A percentile compares a stretch with the other conserved stretches of the same genome.
phyloP scores from a whole-genome alignment of 1,140 invertebrate species.

The Danaus plexippus region DNA sequence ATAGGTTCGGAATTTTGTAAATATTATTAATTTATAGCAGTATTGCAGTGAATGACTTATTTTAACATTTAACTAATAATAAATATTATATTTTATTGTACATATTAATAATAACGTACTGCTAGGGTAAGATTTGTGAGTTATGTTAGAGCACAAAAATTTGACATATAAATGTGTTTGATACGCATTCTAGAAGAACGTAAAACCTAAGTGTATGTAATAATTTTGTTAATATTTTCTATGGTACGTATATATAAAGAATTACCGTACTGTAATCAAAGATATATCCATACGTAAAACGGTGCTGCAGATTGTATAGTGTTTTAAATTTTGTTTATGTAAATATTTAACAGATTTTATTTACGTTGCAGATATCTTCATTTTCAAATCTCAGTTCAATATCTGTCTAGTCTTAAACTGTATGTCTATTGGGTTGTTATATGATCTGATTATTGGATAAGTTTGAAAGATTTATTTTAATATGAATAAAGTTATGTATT shows the following conservation, averaged over 20 bases:
- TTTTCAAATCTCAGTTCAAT: conserved; percentile 47
- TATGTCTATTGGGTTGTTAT: conserved; percentile 51
- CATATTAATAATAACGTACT: conserved; percentile 11
- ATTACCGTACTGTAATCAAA: not conserved
- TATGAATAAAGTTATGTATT: conserved; percentile 41
- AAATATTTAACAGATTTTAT: conserved; percentile 34
- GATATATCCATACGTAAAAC: conserved; percentile 1
- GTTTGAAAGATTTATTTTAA: conserved; percentile 61
- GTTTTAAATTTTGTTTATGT: conserved; percentile 22
- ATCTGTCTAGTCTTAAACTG: conserved; percentile 63
- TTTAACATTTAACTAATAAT: conserved; percentile 16
- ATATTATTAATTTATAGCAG: conserved; percentile 62
- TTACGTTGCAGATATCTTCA: conserved; percentile 22
- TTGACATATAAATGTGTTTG: conserved; percentile 7
- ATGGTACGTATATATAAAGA: no score
- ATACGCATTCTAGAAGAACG: no score
- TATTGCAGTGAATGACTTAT: conserved; percentile 33
- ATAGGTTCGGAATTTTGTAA: conserved; percentile 51
- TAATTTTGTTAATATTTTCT: no score
- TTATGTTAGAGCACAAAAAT: conserved; percentile 1
- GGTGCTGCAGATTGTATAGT: conserved; percentile 3
- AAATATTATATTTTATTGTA: conserved; percentile 13
- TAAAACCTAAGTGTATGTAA: no score
- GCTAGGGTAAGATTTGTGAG: conserved; percentile 8
- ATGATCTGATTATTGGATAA: conserved; percentile 49